Conservation (phyloP, 2,888 invertebrate genomes). For the Troides oblongomaculatus region DNA sequence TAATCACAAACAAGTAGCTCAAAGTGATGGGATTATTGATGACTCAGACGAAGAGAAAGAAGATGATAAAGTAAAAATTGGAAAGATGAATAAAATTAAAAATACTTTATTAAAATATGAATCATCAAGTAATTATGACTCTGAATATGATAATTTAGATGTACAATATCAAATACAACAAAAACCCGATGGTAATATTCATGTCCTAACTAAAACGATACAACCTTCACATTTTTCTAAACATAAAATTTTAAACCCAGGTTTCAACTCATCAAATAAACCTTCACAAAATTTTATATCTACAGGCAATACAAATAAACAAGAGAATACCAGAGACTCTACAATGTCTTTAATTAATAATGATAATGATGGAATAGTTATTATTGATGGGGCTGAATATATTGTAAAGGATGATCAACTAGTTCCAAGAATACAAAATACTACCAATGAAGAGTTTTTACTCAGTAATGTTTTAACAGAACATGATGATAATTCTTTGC, state of each 20-base stretch:
- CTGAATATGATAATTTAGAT: slow-evolving; percentile 56
- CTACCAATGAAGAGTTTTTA: slow-evolving; percentile 47
- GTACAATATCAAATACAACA: slow-evolving; percentile 60
- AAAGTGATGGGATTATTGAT: slow-evolving; percentile 83
- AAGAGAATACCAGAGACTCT: slow-evolving; percentile 49
- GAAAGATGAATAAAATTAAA: slow-evolving; percentile 32
- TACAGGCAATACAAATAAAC: slow-evolving; percentile 37
- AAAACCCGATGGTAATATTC: slow-evolving; percentile 72
- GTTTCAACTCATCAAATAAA: slow-evolving; percentile 45
- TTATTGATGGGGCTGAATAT: slow-evolving; percentile 82
- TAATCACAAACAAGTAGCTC: slow-evolving; percentile 82
- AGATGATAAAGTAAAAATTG: slow-evolving; percentile 32
- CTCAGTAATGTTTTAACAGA: slow-evolving; percentile 50
- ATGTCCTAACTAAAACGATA: slow-evolving; percentile 63
- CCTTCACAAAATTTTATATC: slow-evolving; percentile 41
- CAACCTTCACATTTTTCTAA: slow-evolving; percentile 43
- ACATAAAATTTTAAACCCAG: slow-evolving; percentile 69
- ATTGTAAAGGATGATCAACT: slow-evolving; percentile 69
- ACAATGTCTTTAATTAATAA: slow-evolving; percentile 36
- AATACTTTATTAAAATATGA: slow-evolving; percentile 55
- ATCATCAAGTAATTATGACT: slow-evolving; percentile 45
- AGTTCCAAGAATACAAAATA: slow-evolving; percentile 44
- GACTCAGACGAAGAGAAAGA: slow-evolving; percentile 73
- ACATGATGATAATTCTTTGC: slow-evolving; percentile 44
- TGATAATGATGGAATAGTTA: slow-evolving; percentile 61